Base-by-base conservation (phyloP, 2,113 vertebrate genomes). In the Lycaon pictus region DNA sequence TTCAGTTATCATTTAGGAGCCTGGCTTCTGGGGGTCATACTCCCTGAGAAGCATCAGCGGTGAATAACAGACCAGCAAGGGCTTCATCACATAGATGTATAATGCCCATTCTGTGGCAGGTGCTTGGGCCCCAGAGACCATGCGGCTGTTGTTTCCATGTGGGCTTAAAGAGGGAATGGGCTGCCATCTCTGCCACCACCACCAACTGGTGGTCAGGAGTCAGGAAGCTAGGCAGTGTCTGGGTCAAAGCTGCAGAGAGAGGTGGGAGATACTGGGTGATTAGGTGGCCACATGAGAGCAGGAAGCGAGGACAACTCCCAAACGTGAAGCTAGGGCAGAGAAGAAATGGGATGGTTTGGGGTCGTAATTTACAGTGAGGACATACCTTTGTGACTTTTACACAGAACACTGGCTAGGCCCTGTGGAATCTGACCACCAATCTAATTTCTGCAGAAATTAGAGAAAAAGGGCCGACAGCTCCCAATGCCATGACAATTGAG, bases 401-500 rank as follows among this genome's bases (percentile, higher is more conserved):
- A 3, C 23, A 0, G 12, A 16, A 7, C 7, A 0, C 11, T 4
- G 5, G 63, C 15, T 3, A 27, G 19, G 13, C 29, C 53, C 16
- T 37, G 32, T 25, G 20, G 60, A 62, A 82, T 62, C 71, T 0
- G 1, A 32, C 3, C 35, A 19, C 25, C 10, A 1, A 22, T 4
- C 0, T 7, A 16, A 5, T n/a, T 11, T 29, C n/a, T 9, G 15
- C n/a, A 60, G 65, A 43, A 48, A 27, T 19, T 29, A 43, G 35
- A 29, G 13, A 4, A 12, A 12, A 15, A 23, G 10, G 62, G 67
- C 25, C 1, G 0, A 0, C 51, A 13, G 69, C 11, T 37, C 62
- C 22, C 32, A 11, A 0, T 0, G 13, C 81, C 4, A 0, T 0
- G 32, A 20, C 16, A n/a, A n/a, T 5, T 16, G 25, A 5, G 15